Evolutionary conservation across 2,888 invertebrate species (phyloP).

Genomic region (Candidula unifasciata): DNA sequence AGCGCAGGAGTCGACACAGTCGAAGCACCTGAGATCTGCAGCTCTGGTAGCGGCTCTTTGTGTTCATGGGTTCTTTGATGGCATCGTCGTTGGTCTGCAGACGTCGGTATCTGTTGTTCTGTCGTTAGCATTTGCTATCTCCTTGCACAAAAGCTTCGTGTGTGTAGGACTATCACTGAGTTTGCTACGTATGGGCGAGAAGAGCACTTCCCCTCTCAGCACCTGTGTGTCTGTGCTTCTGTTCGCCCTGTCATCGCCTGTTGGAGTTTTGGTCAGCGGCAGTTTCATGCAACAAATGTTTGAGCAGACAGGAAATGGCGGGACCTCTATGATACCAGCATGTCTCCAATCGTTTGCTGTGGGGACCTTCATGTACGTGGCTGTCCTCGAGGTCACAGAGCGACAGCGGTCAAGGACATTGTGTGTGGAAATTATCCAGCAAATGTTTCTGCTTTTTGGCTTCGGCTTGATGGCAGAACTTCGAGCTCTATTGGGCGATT

Average conservation of each 20-base stretch:
- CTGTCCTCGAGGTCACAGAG: slow-evolving; percentile 88
- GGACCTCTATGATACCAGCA: slow-evolving; percentile 61
- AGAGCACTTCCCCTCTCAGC: slow-evolving; percentile 22
- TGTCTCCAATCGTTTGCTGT: slow-evolving; percentile 88
- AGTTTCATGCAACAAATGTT: slow-evolving; percentile 54
- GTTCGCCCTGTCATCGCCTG: slow-evolving; percentile 58
- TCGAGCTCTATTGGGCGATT: slow-evolving; percentile 2
- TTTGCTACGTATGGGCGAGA: slow-evolving; percentile 68
- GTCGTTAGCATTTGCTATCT: slow-evolving; percentile 78
- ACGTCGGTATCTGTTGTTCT: slow-evolving; percentile 58
- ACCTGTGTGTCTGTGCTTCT: slow-evolving; percentile 46
- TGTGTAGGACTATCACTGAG: slow-evolving; percentile 80
- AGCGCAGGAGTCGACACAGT: not conserved
- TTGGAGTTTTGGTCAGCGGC: slow-evolving; percentile 56
- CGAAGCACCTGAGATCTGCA: slow-evolving; percentile 26
- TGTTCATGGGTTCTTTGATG: slow-evolving; percentile 53
- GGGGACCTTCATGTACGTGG: slow-evolving; percentile 94
- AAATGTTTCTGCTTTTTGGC: slow-evolving; percentile 34
- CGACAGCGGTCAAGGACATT: not conserved
- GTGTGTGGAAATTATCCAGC: not conserved
- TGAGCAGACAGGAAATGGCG: slow-evolving; percentile 28
- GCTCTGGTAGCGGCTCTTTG: slow-evolving; percentile 49
- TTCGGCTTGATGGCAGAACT: slow-evolving; percentile 41
- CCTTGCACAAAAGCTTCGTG: slow-evolving; percentile 80
- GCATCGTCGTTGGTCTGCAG: slow-evolving; percentile 51